Evolutionary conservation across 2,888 invertebrate species (phyloP).

Genomic region (Lasioglossum lativentre): DNA sequence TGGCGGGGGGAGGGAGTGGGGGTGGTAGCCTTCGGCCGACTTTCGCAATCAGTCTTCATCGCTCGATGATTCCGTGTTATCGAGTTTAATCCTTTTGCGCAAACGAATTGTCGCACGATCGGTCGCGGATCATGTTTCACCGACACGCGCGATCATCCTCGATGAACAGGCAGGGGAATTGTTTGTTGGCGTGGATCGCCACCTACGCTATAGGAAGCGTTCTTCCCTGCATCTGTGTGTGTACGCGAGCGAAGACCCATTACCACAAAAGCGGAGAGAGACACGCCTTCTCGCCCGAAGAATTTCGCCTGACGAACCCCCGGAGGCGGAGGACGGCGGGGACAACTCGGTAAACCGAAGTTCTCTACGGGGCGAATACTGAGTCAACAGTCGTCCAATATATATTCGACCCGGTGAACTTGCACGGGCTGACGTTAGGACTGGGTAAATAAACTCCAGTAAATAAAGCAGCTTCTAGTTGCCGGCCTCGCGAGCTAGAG

Average conservation of each 20-base stretch:
- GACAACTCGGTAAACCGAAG: constrained; percentile 51
- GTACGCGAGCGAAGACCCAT: not conserved
- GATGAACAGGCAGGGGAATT: not conserved
- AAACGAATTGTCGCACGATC: constrained; percentile 22
- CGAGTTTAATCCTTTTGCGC: constrained; percentile 29
- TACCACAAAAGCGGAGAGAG: not conserved
- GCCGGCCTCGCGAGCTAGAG: constrained; percentile 35
- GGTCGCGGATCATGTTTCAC: constrained; percentile 20
- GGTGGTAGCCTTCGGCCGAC: constrained; percentile 5
- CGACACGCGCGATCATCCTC: constrained; percentile 20
- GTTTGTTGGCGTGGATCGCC: not conserved
- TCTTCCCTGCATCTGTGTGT: too few species aligned
- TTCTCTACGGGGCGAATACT: constrained; percentile 48
- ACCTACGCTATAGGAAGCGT: not conserved
- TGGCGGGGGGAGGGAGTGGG: constrained; percentile 9
- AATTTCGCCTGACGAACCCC: constrained; percentile 2
- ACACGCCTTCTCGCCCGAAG: not conserved
- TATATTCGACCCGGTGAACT: constrained; percentile 66
- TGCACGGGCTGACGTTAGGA: constrained; percentile 59
- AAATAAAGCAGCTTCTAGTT: constrained; percentile 61
- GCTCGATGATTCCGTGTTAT: constrained; percentile 38
- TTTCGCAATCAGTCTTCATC: constrained; percentile 18
- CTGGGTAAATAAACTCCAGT: constrained; percentile 67
- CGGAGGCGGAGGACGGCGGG: constrained; percentile 22
- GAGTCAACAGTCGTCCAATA: constrained; percentile 57